Evolutionary conservation across 2,888 invertebrate species (phyloP), one percentile per base, ranked within the genome.

Genomic region (Axea sp.): DNA sequence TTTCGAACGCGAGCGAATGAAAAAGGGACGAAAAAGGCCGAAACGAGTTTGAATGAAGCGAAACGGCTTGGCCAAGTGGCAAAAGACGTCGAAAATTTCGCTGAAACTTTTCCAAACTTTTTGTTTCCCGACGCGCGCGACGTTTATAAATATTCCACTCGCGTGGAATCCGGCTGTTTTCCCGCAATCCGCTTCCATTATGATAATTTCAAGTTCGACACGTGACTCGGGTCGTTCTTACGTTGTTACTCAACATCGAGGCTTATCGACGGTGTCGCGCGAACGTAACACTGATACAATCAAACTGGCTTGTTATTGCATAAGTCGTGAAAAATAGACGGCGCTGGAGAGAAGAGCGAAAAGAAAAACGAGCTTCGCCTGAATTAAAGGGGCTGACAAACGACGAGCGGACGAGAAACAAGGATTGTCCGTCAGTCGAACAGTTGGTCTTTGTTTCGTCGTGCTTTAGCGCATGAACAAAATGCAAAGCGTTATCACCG

Each of bases 401-500:
- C 19, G 9, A 22, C 22, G 22, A 9, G 0, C 39, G 22, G 22
- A 9, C 22, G 9, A 14, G n/a, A 43, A 43, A 15, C 19, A 14
- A 6, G 26, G n/a, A n/a, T 43, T 8, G 39, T 19, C 6, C 19
- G 39, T 5, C 24, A 3, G 9, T 12, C 19, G 12, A 33, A 8
- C 11, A 11, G 15, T 14, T 31, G 31, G 31, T 39, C 31, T 31
- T 12, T 15, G 26, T 60, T 60, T 47, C 35, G 47, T 49, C 39
- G 24, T 30, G 8, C 17, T 37, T 26, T 35, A 33, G 9, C 51
- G 31, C 19, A 31, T 37, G 19, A 60, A 71, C 64, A 57, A 57
- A 60, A 57, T 31, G 41, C 47, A 28, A 35, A 49, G 57, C 24
- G 64, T 64, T 64, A 43, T 62, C 69, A 15, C 22, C 3, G 45